Conservation (phyloP, 2,888 invertebrate species). For the Julus scandinavius region DNA sequence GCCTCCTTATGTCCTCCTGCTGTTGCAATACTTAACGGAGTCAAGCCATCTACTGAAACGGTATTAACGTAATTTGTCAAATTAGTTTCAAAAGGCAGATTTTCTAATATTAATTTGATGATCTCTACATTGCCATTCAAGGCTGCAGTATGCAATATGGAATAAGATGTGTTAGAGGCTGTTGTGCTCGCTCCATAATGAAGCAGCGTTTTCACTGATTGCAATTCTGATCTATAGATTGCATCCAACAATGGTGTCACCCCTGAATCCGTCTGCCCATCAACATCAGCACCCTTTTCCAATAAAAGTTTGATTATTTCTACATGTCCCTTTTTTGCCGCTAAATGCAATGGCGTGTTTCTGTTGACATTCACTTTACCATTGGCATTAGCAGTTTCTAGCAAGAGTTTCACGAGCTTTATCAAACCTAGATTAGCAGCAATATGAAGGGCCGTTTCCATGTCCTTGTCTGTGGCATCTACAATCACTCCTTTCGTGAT, state of each 20-base stretch:
- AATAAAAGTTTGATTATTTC: neutral
- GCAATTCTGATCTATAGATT: neutral
- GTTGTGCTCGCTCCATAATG: neutral
- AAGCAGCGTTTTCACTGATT: neutral
- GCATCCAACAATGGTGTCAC: neutral
- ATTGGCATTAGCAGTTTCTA: neutral
- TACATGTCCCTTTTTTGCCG: neutral
- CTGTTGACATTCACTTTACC: too few relatives aligned
- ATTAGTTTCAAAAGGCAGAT: conserved; percentile 60
- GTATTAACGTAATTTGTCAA: conserved; percentile 78
- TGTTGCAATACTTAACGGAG: conserved; percentile 60
- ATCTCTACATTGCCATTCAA: neutral
- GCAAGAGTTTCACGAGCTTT: too few relatives aligned
- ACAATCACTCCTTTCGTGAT: neutral
- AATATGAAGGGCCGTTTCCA: neutral
- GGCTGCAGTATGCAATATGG: conserved; percentile 64
- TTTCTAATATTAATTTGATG: neutral
- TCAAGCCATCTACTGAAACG: conserved; percentile 80
- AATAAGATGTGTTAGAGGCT: conserved; percentile 68
- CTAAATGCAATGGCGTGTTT: too few relatives aligned
- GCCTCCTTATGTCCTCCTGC: neutral
- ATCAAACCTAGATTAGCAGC: neutral
- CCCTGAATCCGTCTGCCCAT: neutral
- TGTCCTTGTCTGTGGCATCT: neutral
- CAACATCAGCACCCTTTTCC: neutral